Evolutionary conservation across 2,797 vertebrate species (phyloP).

Genomic region (Tapirus indicus): DNA sequence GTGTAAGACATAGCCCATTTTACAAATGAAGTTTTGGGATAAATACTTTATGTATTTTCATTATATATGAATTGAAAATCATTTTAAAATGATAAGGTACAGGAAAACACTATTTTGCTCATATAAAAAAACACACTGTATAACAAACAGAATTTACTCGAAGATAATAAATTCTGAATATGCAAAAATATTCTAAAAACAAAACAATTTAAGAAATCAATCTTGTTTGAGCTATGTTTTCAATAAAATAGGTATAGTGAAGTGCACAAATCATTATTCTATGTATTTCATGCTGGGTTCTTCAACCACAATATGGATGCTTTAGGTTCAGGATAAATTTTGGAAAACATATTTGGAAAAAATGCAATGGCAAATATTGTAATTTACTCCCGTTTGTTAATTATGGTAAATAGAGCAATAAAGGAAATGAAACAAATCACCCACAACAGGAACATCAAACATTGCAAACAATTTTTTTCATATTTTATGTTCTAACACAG

Average conservation of each 20-base stretch:
- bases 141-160: conserved; percentile 54
- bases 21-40: conserved; percentile 26
- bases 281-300: not conserved
- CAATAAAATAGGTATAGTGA: not conserved
- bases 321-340: conserved; percentile 48
- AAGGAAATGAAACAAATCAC: conserved; percentile 47
- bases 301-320: not conserved
- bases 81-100: conserved; percentile 18
- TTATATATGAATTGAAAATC: conserved; percentile 48
- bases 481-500: not conserved
- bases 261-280: conserved; percentile 10
- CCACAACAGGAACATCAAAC: conserved; percentile 37
- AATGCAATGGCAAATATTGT: not conserved
- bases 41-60: conserved; percentile 44
- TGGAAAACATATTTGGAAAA: conserved; percentile 15
- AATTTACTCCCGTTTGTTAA: conserved; percentile 59
- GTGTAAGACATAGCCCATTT: not conserved
- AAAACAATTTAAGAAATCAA: conserved; percentile 12
- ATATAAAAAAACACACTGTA: not conserved
- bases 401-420: not conserved
- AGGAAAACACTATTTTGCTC: conserved; percentile 19
- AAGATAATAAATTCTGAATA: conserved; percentile 24
- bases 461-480: not conserved
- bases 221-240: conserved; percentile 48
- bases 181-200: conserved; percentile 45